These are phyloP conservation scores for Capitulum mitella DNA, from an alignment of 2,888 invertebrate genomes.

Conservation along the genomic window DNA sequence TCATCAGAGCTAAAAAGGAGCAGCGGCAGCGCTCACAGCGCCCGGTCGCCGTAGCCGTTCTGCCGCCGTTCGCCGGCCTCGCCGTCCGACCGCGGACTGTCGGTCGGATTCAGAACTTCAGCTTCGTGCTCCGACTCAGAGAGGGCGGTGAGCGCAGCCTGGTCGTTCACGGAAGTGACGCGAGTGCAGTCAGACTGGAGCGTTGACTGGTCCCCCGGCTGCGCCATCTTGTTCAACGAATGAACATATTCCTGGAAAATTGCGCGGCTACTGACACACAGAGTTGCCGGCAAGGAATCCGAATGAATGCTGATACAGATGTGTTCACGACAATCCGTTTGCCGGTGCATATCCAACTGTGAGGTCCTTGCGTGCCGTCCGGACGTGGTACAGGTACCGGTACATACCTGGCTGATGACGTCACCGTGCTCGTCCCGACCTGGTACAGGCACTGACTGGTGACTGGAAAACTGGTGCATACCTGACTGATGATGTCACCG, in stretches of 20 bases:
- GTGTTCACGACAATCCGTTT: too few relatives aligned
- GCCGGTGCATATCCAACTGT: slow-evolving; percentile 27
- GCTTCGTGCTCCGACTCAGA: slow-evolving; percentile 18
- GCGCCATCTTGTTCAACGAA: slow-evolving; percentile 26
- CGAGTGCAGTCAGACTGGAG: slow-evolving; percentile 11
- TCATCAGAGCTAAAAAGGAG: not conserved
- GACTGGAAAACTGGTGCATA: slow-evolving; percentile 33
- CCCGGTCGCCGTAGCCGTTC: not conserved
- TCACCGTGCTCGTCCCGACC: too few relatives aligned
- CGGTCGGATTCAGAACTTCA: not conserved
- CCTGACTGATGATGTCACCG: slow-evolving; percentile 78
- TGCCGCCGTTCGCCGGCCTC: not conserved
- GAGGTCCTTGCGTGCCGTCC: not conserved
- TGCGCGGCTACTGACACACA: too few relatives aligned
- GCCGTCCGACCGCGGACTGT: not conserved
- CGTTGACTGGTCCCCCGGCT: slow-evolving; percentile 4
- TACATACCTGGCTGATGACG: too few relatives aligned
- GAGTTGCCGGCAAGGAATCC: too few relatives aligned
- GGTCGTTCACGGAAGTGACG: slow-evolving; percentile 11
- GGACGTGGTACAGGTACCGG: slow-evolving; percentile 28
- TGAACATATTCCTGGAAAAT: slow-evolving; percentile 30
- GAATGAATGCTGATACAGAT: too few relatives aligned
- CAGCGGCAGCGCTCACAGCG: not conserved
- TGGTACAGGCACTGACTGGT: slow-evolving; percentile 31
- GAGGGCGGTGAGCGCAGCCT: slow-evolving; percentile 10